Evolutionary conservation across 2,888 invertebrate species (phyloP), one percentile per base, ranked within the genome.

Genomic region (Gasteruption jaculator): DNA sequence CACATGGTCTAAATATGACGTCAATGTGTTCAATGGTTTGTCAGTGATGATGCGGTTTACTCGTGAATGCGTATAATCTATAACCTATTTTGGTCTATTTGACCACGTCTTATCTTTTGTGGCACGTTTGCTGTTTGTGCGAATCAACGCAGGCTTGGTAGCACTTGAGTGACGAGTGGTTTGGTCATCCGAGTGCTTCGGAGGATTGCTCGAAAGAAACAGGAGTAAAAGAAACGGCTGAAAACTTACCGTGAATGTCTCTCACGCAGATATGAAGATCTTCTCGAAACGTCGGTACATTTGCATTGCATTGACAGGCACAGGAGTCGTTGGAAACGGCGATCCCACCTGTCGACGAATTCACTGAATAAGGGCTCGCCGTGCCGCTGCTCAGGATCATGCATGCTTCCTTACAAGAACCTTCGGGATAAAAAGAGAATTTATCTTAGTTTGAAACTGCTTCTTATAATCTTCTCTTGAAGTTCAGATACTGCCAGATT

Each of bases 181-280:
- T n/a, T n/a, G n/a, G n/a, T n/a, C 24, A n/a, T 8, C 24, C 24
- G 24, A 24, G 24, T 7, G 7, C 24, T 24, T 24, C n/a, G 8
- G 24, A 24, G 24, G n/a, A 24, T 24, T n/a, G 24, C 24, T 24
- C 24, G 24, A 24, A n/a, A 24, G 24, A n/a, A 24, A 8, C 24
- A n/a, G n/a, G n/a, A n/a, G n/a, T n/a, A n/a, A n/a, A n/a, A n/a
- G n/a, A n/a, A 8, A 12, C 12, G 29, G 11, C 11, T 27, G 24
- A 20, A 25, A 14, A 65, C 78, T 76, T 70, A 90, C 91, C 91
- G 71, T 87, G 83, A 54, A 91, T 80, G 64, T 90, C 86, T 66
- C 88, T 86, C 51, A 91, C 88, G 71, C 91, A 91, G 53, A 89
- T 82, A 56, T 83, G 82, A 51, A 85, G 74, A 71, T 91, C 91